Conservation (phyloP, 1,140 invertebrate species). For the Zeugodacus cucurbitae region DNA sequence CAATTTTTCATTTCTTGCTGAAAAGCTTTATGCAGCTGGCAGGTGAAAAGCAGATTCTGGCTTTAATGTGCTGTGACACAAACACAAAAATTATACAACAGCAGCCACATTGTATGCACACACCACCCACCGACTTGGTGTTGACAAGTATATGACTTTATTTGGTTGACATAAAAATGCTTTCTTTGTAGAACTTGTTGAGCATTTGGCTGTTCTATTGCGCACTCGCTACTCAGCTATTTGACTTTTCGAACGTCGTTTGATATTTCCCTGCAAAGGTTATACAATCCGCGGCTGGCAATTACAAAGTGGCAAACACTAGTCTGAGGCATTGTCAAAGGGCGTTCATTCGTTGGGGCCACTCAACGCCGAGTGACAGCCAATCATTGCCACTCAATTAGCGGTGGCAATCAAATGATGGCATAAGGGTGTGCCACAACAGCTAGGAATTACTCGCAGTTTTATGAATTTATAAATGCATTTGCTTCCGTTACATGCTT, state of each 20-base stretch:
- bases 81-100: background rate
- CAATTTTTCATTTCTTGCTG: background rate
- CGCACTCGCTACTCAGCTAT: background rate
- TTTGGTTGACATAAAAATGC: conserved; percentile 26
- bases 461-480: background rate
- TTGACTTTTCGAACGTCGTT: background rate
- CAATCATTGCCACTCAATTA: conserved; percentile 37
- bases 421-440: background rate
- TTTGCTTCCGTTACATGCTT: background rate
- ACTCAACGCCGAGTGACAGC: background rate
- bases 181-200: background rate
- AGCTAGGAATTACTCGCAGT: background rate
- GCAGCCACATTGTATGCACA: background rate
- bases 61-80: background rate
- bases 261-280: background rate
- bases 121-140: background rate
- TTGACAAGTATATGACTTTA: background rate
- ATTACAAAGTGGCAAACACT: background rate
- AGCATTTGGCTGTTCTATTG: background rate
- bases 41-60: background rate
- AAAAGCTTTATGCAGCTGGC: background rate
- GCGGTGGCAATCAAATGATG: background rate
- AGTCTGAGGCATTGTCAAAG: background rate
- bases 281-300: background rate
- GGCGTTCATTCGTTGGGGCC: background rate